Evolutionary conservation across 1,140 invertebrate genomes (phyloP).

Genomic region (Bombus soroeensis): DNA sequence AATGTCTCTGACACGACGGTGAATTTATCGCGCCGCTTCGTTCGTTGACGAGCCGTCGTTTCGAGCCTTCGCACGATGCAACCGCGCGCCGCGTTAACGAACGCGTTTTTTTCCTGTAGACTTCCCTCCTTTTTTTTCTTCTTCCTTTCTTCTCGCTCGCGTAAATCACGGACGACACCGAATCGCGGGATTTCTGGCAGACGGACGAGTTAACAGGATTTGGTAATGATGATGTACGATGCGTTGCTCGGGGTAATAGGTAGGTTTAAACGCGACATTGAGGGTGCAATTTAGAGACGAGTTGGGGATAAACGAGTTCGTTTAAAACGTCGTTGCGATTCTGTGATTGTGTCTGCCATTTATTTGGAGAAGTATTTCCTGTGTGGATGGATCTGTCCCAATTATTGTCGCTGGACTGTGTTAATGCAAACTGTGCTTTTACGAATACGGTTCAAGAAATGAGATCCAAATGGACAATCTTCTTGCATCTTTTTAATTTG

Average conservation of each 20-base stretch:
- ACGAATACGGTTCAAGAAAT: too few species aligned
- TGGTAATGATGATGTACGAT: slow-evolving; percentile 7
- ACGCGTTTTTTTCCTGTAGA: not conserved
- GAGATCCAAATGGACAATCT: too few species aligned
- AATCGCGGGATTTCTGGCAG: not conserved
- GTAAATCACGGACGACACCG: not conserved
- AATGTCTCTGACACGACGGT: slow-evolving; percentile 3
- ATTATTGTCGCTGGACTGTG: too few species aligned
- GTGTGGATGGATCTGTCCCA: too few species aligned
- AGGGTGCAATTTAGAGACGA: not conserved
- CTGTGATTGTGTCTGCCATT: not conserved
- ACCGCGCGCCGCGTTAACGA: not conserved
- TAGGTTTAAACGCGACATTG: not conserved
- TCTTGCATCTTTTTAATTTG: too few species aligned
- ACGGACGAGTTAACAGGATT: not conserved
- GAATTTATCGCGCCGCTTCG: slow-evolving; percentile 22
- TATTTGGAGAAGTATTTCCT: not conserved
- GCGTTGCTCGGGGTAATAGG: not conserved
- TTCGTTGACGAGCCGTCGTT: not conserved
- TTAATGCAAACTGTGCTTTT: too few species aligned
- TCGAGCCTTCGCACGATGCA: not conserved
- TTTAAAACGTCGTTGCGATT: not conserved
- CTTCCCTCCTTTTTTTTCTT: not conserved
- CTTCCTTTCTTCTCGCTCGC: not conserved
- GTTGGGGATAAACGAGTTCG: not conserved